Evolutionary conservation across 1,140 invertebrate species (phyloP).

Genomic region (Scaptomyza hsui): DNA sequence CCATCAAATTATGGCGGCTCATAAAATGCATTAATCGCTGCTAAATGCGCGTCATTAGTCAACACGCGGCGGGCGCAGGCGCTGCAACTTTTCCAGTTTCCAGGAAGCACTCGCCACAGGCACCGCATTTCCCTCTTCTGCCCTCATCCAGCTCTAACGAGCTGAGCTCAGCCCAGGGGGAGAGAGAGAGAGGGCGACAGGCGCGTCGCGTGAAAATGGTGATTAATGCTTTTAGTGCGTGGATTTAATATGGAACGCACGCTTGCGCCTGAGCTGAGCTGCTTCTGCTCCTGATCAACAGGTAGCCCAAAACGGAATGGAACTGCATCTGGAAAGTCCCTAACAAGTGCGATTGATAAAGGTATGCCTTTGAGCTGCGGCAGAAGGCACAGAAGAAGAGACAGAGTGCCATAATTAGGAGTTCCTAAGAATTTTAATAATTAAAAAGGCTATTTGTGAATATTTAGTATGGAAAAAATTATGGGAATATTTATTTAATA

Average conservation of each 20-base stretch:
- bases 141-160: constrained; percentile 43
- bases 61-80: constrained; percentile 62
- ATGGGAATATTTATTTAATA: too few relatives aligned
- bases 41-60: constrained; percentile 82
- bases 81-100: constrained; percentile 71
- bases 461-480: not conserved
- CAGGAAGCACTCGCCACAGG: constrained; percentile 62
- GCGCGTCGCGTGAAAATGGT: constrained; percentile 75
- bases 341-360: constrained; percentile 72
- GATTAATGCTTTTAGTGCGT: constrained; percentile 77
- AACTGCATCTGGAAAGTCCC: constrained; percentile 63
- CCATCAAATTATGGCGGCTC: constrained; percentile 80
- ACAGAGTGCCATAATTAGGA: not conserved
- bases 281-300: constrained; percentile 20
- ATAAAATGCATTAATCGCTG: constrained; percentile 82
- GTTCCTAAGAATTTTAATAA: constrained; percentile 3
- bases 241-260: constrained; percentile 76
- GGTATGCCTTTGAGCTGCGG: not conserved
- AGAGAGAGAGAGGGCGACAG: constrained; percentile 55
- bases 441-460: not conserved
- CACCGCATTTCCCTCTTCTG: constrained; percentile 38
- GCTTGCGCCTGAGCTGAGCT: constrained; percentile 32
- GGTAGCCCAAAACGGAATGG: constrained; percentile 58
- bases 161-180: constrained; percentile 25
- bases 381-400: not conserved